Evolutionary conservation across 1,140 invertebrate species (phyloP).

Genomic region (Drosophila prosaltans): DNA sequence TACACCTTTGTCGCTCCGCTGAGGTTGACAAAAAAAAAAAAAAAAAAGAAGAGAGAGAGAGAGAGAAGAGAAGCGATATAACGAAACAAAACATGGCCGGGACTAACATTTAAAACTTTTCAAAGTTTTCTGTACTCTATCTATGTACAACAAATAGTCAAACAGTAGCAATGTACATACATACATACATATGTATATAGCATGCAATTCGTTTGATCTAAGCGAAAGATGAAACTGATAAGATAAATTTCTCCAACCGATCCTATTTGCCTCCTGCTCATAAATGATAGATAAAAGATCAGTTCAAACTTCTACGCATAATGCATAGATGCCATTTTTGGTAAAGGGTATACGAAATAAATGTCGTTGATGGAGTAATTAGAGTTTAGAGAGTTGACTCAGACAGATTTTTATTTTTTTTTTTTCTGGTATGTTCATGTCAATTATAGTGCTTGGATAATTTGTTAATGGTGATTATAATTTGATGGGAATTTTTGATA

Average conservation of each 20-base stretch:
- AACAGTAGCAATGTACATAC: too few relatives aligned
- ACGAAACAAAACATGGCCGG: too few relatives aligned
- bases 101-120: too few relatives aligned
- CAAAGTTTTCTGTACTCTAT: too few relatives aligned
- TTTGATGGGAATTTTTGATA: conserved; percentile 8
- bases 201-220: too few relatives aligned
- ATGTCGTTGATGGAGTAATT: conserved; percentile 48
- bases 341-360: not conserved
- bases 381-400: conserved; percentile 22
- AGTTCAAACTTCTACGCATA: conserved; percentile 24
- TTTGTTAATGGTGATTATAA: conserved; percentile 12
- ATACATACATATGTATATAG: too few relatives aligned
- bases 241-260: too few relatives aligned
- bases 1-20: conserved; percentile 2
- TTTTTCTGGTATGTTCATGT: not conserved
- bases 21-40: not conserved
- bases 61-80: conserved; percentile 28
- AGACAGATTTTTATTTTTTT: too few relatives aligned
- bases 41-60: not conserved
- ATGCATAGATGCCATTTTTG: conserved; percentile 1
- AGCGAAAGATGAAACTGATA: too few relatives aligned
- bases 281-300: too few relatives aligned
- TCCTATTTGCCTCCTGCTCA: too few relatives aligned
- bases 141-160: too few relatives aligned
- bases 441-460: conserved; percentile 1